Conservation (phyloP, 1,140 invertebrate genomes). For the Lucilia cuprina region DNA sequence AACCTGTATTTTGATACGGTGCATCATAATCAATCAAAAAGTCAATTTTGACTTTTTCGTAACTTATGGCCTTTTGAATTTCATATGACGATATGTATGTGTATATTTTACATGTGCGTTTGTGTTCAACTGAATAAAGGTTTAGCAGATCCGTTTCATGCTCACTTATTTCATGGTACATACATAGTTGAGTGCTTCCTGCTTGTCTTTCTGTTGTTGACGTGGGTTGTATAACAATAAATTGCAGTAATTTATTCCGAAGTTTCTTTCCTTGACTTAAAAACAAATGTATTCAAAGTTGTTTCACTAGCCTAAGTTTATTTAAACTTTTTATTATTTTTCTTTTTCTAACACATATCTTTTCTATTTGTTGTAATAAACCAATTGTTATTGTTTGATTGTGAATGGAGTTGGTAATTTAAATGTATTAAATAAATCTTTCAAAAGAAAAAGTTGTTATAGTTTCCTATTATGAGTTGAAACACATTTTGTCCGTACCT, state of each 20-base stretch:
- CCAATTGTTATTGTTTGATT: constrained; percentile 23
- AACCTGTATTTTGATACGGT: too few relatives aligned
- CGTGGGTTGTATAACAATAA: constrained; percentile 27
- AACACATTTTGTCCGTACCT: too few relatives aligned
- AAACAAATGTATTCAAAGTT: constrained; percentile 15
- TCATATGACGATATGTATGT: too few relatives aligned
- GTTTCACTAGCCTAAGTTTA: constrained; percentile 18
- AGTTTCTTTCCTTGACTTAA: not conserved
- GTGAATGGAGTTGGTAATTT: not conserved
- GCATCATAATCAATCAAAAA: too few relatives aligned
- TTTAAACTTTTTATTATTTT: constrained; percentile 3
- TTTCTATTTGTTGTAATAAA: not conserved
- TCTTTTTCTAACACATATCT: not conserved
- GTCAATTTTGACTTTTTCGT: too few relatives aligned
- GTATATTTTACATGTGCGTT: not conserved
- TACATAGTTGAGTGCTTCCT: constrained; percentile 19
- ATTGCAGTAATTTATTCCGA: constrained; percentile 31
- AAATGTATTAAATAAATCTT: not conserved
- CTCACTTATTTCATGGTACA: constrained; percentile 23
- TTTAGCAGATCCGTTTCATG: constrained; percentile 5
- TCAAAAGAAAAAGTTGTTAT: not conserved
- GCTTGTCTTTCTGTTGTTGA: constrained; percentile 24
- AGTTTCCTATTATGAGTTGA: too few relatives aligned
- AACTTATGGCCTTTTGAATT: too few relatives aligned
- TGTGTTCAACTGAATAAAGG: not conserved